Base-by-base conservation (phyloP, 2,888 invertebrate genomes). In the Brassicogethes aeneus region DNA sequence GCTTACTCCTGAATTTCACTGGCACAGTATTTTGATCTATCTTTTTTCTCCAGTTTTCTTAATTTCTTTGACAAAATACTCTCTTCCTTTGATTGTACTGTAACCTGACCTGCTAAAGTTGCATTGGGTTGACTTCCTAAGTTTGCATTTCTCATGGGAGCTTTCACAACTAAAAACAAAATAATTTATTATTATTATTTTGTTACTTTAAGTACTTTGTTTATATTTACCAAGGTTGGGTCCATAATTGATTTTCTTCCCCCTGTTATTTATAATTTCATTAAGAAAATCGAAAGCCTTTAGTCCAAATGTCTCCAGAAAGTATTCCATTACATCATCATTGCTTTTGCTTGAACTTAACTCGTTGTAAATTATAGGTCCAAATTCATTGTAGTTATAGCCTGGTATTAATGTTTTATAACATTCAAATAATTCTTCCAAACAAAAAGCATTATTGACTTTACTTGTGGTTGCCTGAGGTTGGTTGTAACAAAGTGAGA, bases 241-340 rank as follows among this genome's bases (percentile, higher is more conserved):
- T 1, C 46, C 39, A 44, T 53, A 60, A 48, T 59, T 55, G 37
- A 59, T 58, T 34, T 47, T 49, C 31, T 49, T 45, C 39, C 52
- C 41, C 17, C 65, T 47, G 51, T 66, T 55, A 41, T 57, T 57
- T n/a, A 68, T 56, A 43, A 68, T 58, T 42, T 61, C 60, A 15
- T 54, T 59, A 30, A 68, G 55, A 40, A 67, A 57, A 46, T 66
- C 66, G 45, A 68, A 64, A 16, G 62, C 53, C 51, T 93, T 89
- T 64, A 85, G 91, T 0, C 96, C 96, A 15, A 93, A 72, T 2
- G 94, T 69, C 56, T 96, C 95, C 64, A 93, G 85, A 14, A 96
- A 69, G 65, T 88, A 87, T 59, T 83, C 84, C 62, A 89, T 83
- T 45, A 89, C 68, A 55, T 85, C 85, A 36, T 66, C 59, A 39